These are phyloP conservation scores for Thunnus maccoyii DNA, from an alignment of 2,113 vertebrate genomes.

Conservation along the genomic window DNA sequence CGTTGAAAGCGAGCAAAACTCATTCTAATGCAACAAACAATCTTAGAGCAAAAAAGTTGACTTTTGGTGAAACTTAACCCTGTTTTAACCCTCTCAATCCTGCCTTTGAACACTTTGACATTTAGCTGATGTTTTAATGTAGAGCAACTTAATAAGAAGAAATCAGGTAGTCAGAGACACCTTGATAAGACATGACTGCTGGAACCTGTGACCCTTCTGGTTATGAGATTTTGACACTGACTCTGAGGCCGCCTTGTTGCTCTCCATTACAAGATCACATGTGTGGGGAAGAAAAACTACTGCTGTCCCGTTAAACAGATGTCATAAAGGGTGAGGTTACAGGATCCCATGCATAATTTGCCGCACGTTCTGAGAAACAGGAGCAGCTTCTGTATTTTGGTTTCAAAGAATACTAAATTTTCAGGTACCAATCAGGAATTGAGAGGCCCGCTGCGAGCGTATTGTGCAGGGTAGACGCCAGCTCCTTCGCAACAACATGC, in stretches of 20 bases:
- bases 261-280: background rate
- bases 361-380: conserved; percentile 54
- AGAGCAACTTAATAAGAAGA: conserved; percentile 5
- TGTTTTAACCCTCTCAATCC: conserved; percentile 37
- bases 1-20: conserved; percentile 1
- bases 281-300: background rate
- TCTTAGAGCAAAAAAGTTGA: conserved; percentile 21
- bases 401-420: conserved; percentile 28
- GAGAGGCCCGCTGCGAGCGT: conserved; percentile 31
- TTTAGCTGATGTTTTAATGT: conserved; percentile 10
- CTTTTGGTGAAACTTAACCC: conserved; percentile 34
- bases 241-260: no score
- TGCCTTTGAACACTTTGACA: background rate
- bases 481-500: conserved; percentile 32
- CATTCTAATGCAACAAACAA: conserved; percentile 28
- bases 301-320: conserved; percentile 17
- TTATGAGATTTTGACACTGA: background rate
- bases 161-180: background rate
- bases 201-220: background rate
- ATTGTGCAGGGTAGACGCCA: background rate
- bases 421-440: background rate
- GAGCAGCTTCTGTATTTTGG: conserved; percentile 61
- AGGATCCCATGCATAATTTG: conserved; percentile 58
- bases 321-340: conserved; percentile 42
- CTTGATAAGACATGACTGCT: conserved; percentile 1